Evolutionary conservation across 2,797 vertebrate species (phyloP).

Genomic region (Neopelma chrysocephalum): DNA sequence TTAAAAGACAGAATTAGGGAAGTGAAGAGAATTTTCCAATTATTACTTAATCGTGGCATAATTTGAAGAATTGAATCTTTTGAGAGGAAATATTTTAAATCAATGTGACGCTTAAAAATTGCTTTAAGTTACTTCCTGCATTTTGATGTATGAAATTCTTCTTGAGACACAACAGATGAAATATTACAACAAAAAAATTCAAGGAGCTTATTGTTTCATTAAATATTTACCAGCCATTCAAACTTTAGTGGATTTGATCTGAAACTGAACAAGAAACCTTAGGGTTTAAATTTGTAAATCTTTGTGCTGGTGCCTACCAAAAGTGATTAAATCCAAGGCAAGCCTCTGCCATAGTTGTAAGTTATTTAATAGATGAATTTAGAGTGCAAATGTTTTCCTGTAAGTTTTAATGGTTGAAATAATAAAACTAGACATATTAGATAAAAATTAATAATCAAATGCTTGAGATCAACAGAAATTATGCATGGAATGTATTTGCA

Average conservation of each 20-base stretch:
- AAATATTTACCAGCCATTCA: slow-evolving; percentile 56
- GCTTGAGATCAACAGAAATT: background rate
- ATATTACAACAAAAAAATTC: slow-evolving; percentile 22
- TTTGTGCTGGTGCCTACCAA: background rate
- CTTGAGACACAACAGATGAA: slow-evolving; percentile 41
- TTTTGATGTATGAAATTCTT: slow-evolving; percentile 56
- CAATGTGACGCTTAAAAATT: slow-evolving; percentile 45
- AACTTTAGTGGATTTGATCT: slow-evolving; percentile 45
- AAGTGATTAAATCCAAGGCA: slow-evolving; percentile 22
- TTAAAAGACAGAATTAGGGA: slow-evolving; percentile 10
- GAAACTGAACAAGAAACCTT: background rate
- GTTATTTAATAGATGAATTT: background rate
- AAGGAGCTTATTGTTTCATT: slow-evolving; percentile 49
- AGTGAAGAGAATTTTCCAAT: background rate
- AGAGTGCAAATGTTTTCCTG: background rate
- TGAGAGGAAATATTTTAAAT: slow-evolving; percentile 45
- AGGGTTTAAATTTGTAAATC: slow-evolving; percentile 17
- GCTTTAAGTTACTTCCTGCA: slow-evolving; percentile 20
- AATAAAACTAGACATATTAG: background rate
- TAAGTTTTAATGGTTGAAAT: slow-evolving; percentile 10
- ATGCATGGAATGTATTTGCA: background rate
- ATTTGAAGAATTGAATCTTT: background rate
- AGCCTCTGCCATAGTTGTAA: background rate
- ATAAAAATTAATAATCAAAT: background rate
- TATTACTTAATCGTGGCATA: slow-evolving; percentile 38